A percentile compares a stretch with the other conserved stretches of the same genome.
Conservation (phyloP, 2,888 invertebrate genomes). For the Meganola albula region DNA sequence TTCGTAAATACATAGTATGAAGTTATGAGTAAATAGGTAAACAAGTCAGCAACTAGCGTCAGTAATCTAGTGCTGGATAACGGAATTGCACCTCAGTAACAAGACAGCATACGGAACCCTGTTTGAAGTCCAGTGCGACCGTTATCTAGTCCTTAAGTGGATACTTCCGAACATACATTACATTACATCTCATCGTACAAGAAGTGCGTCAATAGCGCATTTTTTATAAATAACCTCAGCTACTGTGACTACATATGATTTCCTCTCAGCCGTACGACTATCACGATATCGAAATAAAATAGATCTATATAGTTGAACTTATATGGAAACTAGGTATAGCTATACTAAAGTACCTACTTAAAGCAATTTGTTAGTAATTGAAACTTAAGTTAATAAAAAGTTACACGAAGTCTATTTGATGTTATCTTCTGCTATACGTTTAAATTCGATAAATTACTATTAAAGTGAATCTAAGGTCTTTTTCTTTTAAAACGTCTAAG, state of each 20-base stretch:
- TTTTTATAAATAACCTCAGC: constrained; percentile 27
- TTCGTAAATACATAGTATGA: constrained; percentile 10
- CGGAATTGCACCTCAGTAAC: constrained; percentile 40
- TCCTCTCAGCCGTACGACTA: no score
- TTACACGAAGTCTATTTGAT: no score
- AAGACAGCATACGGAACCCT: constrained; percentile 45
- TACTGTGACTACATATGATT: no score
- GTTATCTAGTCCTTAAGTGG: constrained; percentile 54
- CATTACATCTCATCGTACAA: no score
- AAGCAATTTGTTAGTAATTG: no score
- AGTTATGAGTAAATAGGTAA: constrained; percentile 38
- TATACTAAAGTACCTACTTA: no score
- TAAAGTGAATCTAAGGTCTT: constrained; percentile 7
- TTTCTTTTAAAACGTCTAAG: constrained; percentile 14
- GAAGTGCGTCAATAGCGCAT: constrained; percentile 18
- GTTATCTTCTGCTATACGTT: no score
- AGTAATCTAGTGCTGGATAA: constrained; percentile 33
- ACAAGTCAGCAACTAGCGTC: constrained; percentile 37
- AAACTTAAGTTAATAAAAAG: no score
- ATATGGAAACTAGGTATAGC: no score
- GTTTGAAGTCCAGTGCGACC: constrained; percentile 43
- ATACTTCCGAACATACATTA: constrained; percentile 49
- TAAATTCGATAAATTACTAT: constrained; percentile 2
- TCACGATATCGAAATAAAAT: no score
- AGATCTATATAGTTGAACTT: no score